Percentiles rank a stretch among this genome's conserved stretches.
phyloP scores from a whole-genome alignment of 2,797 vertebrate genomes.

The Silurus aristotelis region DNA sequence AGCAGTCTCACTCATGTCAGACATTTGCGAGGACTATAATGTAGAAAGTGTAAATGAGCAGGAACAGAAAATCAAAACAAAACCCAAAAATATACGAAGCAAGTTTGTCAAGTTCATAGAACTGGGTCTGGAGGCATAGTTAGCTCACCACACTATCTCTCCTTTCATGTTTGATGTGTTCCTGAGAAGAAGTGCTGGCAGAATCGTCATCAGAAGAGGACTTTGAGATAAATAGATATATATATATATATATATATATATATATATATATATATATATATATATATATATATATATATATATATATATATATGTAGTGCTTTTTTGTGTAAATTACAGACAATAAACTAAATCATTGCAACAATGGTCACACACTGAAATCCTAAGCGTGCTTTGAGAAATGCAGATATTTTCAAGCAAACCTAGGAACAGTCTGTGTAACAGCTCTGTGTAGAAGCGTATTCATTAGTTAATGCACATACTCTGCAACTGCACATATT shows the following conservation, averaged over 20 bases:
- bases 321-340: neutral
- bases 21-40: slow-evolving; percentile 85
- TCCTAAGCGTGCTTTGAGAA: neutral
- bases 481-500: neutral
- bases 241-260: neutral
- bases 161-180: slow-evolving; percentile 70
- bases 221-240: slow-evolving; percentile 65
- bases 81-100: neutral
- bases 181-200: slow-evolving; percentile 80
- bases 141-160: slow-evolving; percentile 87
- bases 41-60: slow-evolving; percentile 44
- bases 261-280: neutral
- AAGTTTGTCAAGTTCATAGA: neutral
- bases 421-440: neutral
- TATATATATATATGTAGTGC: neutral
- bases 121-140: neutral
- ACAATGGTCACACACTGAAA: neutral
- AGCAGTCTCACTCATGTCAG: slow-evolving; percentile 85
- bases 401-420: neutral
- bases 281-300: neutral
- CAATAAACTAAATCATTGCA: neutral
- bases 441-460: neutral
- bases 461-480: neutral
- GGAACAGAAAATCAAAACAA: neutral
- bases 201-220: slow-evolving; percentile 81